A percentile compares a stretch with the other conserved stretches of the same genome.
phyloP scores from a whole-genome alignment of 2,797 vertebrate species.

The Trachurus trachurus region DNA sequence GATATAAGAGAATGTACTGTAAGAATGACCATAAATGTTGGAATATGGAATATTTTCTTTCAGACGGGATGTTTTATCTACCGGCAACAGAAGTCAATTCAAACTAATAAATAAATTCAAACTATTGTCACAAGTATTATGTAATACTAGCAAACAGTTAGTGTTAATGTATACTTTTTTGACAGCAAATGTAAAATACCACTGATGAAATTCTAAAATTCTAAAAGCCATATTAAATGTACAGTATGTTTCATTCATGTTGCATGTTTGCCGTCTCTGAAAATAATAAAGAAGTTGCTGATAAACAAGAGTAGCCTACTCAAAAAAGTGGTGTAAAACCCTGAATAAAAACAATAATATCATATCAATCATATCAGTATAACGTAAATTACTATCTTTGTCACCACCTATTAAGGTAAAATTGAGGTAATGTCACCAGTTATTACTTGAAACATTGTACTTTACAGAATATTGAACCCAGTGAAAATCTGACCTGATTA shows the following conservation, averaged over 20 bases:
- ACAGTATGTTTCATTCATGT: no score
- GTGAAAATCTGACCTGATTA: neutral
- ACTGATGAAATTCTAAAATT: no score
- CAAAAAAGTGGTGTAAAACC: neutral
- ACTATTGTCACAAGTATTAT: neutral
- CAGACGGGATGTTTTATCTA: neutral
- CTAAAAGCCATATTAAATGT: neutral
- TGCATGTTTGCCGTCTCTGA: no score
- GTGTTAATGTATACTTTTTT: neutral
- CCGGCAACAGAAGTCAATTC: neutral
- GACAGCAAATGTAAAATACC: neutral
- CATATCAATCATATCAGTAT: no score
- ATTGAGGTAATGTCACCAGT: neutral
- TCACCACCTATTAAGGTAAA: neutral
- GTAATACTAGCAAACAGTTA: neutral
- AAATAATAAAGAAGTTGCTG: neutral
- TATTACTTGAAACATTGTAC: neutral
- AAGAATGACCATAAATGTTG: neutral
- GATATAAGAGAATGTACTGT: slow-evolving; percentile 2
- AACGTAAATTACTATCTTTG: neutral
- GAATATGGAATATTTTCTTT: neutral
- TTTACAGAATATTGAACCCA: neutral
- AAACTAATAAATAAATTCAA: neutral
- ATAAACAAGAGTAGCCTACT: neutral
- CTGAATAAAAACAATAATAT: neutral